These are phyloP conservation scores for Chrysaora quinquecirrha DNA, from an alignment of 30 jellyfish, hydroid and myxozoan species.

Conservation along the genomic window DNA sequence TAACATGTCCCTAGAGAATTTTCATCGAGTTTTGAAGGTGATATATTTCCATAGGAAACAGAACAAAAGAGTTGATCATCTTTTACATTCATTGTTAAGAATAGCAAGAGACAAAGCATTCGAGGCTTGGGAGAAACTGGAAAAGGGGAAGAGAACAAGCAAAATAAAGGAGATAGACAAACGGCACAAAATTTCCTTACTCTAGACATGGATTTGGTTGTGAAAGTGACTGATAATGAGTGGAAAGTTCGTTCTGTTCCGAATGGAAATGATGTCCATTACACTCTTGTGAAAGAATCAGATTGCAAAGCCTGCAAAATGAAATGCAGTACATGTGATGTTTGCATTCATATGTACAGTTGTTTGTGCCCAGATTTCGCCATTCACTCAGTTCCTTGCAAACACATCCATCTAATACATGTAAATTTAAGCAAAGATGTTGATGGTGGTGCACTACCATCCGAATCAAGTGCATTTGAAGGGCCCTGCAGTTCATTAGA, in stretches of 20 bases:
- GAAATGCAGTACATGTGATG: conserved; percentile 7
- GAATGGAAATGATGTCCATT: background rate
- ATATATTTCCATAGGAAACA: conserved; percentile 23
- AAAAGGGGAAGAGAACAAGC: conserved; percentile 6
- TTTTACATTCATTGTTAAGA: background rate
- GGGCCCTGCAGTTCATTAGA: too few species aligned
- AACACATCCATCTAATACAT: background rate
- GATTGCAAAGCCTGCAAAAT: conserved; percentile 1
- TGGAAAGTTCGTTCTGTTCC: background rate
- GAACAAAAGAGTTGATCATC: conserved; percentile 15
- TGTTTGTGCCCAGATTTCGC: background rate
- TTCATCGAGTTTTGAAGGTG: conserved; percentile 9
- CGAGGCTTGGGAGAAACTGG: conserved; percentile 18
- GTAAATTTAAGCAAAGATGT: background rate
- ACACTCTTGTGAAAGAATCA: background rate
- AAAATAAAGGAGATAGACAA: background rate
- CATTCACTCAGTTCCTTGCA: conserved; percentile 9
- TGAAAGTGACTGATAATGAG: background rate
- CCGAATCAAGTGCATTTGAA: background rate
- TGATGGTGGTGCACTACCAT: background rate
- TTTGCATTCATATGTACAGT: background rate
- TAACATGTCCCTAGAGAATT: conserved; percentile 25
- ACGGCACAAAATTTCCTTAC: background rate
- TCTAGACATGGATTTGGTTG: background rate
- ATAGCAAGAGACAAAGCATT: conserved; percentile 29